Evolutionary conservation across 1,140 invertebrate genomes (phyloP), one percentile per base, ranked within the genome.

Genomic region (Aphaenogaster ashmeadi): DNA sequence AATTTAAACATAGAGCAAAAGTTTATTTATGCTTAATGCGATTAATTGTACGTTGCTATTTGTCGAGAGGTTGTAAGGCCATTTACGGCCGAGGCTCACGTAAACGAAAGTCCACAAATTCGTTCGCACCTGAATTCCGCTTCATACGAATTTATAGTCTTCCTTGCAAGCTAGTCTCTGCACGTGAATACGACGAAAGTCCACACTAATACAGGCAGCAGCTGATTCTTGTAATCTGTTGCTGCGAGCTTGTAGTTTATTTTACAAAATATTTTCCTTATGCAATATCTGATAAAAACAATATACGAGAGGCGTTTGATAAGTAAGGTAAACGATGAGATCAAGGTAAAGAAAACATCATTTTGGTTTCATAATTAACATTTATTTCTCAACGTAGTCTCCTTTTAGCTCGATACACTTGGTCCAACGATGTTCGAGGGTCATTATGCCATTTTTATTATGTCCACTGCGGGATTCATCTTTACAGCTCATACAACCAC

Each of bases 91-190:
- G 90, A 74, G 83, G 91, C 89, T 91, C 89, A 80, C 92, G 93
- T 95, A 94, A 93, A 87, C 91, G 91, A 89, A 90, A 80, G 91
- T 92, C 91, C 94, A 95, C 94, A 95, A 95, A 95, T 95, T 95
- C 93, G 93, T 95, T 95, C 90, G 92, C 94, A 94, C 94, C 95
- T 93, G 93, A 95, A 95, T 95, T 94, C 92, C 92, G 83, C 72
- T 86, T 47, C 84, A 78, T 69, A 52, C 83, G 89, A 88, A 94
- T 95, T 94, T 94, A 94, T 94, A 8, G 44, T 13, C 27, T 79
- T 60, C 27, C 27, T 27, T 27, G 27, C 27, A 27, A 27, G 44
- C 36, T 75, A 75, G 52, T 79, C 27, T 66, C 47, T 58, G 18
- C 64, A 64, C 44, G 60, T 21, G 38, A 60, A 21, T 54, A 36